Conservation (phyloP, 2,888 invertebrate species). For the Phanerotoma sp. region DNA sequence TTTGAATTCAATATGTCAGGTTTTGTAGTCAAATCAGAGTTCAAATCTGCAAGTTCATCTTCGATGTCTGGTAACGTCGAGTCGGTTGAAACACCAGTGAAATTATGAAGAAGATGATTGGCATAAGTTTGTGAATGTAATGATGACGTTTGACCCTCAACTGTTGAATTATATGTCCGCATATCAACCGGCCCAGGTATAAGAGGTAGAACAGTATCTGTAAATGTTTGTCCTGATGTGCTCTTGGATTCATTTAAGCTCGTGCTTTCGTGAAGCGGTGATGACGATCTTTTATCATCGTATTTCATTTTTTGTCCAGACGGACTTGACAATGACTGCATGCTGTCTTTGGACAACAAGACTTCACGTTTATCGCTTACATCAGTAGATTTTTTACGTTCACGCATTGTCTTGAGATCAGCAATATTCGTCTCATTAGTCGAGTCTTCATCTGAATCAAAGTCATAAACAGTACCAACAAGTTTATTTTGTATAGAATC, state of each 20-base stretch:
- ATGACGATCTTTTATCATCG: constrained; percentile 47
- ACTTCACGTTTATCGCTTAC: constrained; percentile 40
- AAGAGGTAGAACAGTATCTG: constrained; percentile 70
- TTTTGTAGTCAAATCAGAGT: constrained; percentile 65
- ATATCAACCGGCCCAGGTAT: constrained; percentile 87
- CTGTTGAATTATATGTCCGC: constrained; percentile 75
- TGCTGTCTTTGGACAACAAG: constrained; percentile 31
- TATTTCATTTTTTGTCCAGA: constrained; percentile 39
- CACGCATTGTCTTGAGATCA: constrained; percentile 76
- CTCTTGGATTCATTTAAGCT: constrained; percentile 38
- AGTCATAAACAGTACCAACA: constrained; percentile 84
- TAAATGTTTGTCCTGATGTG: constrained; percentile 56
- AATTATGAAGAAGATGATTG: constrained; percentile 67
- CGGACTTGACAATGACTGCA: constrained; percentile 35
- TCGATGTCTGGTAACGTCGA: constrained; percentile 73
- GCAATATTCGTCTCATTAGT: constrained; percentile 72
- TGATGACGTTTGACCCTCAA: constrained; percentile 63
- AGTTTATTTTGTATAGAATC: constrained; percentile 79
- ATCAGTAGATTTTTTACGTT: constrained; percentile 75
- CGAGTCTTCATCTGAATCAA: constrained; percentile 82
- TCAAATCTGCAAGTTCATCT: constrained; percentile 77
- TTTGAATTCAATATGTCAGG: constrained; percentile 44
- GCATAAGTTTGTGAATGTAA: constrained; percentile 64
- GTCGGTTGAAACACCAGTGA: constrained; percentile 71
- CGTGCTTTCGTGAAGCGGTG: constrained; percentile 37